Percentiles rank a stretch among this genome's conserved stretches.
phyloP scores from a whole-genome alignment of 2,888 invertebrate species.

The Azorinus chamasolen region DNA sequence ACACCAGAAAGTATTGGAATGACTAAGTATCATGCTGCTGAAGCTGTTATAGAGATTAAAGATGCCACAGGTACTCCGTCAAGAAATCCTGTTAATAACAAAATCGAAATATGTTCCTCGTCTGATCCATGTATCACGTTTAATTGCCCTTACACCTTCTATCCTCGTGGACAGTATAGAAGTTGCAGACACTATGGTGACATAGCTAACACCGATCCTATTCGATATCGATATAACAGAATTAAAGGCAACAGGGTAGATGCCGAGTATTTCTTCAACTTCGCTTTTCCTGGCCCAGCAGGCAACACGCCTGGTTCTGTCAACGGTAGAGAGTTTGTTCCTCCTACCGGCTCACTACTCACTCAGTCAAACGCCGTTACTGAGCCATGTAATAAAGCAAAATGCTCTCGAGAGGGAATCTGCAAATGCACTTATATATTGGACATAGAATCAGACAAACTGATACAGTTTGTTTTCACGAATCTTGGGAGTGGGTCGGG shows the following conservation, averaged over 20 bases:
- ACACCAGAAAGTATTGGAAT: constrained; percentile 17
- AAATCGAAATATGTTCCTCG: background rate
- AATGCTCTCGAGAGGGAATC: constrained; percentile 34
- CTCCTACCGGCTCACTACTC: no score
- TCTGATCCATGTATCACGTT: constrained; percentile 50
- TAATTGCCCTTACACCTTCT: constrained; percentile 73
- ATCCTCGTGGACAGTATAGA: no score
- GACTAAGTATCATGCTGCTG: constrained; percentile 48
- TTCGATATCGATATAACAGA: no score
- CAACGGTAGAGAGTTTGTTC: no score
- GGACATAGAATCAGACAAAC: constrained; percentile 12
- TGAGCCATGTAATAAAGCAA: no score
- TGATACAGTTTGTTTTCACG: constrained; percentile 15
- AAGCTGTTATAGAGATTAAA: constrained; percentile 59
- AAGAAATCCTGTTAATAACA: constrained; percentile 22
- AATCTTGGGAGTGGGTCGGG: constrained; percentile 63
- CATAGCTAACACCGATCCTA: no score
- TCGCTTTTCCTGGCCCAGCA: no score
- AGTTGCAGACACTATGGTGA: no score
- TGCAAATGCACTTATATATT: constrained; percentile 69
- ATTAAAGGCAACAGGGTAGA: no score
- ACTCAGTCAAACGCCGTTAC: no score
- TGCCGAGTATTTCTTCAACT: no score
- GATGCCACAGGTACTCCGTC: constrained; percentile 18
- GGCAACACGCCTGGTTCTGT: no score